Conservation (phyloP, 2,888 invertebrate species). For the Rhamnusium bicolor region DNA sequence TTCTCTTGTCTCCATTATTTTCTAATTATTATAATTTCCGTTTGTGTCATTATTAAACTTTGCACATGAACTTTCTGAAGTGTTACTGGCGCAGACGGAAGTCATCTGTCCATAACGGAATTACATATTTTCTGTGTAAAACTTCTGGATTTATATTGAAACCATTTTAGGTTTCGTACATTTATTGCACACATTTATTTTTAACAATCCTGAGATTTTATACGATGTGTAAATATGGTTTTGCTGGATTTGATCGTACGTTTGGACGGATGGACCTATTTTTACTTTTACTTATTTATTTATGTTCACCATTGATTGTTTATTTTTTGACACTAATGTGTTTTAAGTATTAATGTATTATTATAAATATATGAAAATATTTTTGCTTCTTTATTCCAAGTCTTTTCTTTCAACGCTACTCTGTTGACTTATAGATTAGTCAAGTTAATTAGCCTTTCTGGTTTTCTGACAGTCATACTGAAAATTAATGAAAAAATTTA, state of each 20-base stretch:
- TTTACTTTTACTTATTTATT: slow-evolving; percentile 29
- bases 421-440: not conserved
- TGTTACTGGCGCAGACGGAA: slow-evolving; percentile 62
- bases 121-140: not conserved
- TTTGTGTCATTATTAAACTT: slow-evolving; percentile 59
- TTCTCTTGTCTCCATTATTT: slow-evolving; percentile 13
- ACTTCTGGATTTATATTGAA: slow-evolving; percentile 3
- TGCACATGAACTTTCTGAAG: slow-evolving; percentile 52
- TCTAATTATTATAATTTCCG: slow-evolving; percentile 48
- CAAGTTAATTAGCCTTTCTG: no score
- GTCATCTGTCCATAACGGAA: slow-evolving; percentile 40
- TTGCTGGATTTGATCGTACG: not conserved
- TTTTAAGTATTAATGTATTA: slow-evolving; percentile 39
- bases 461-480: no score
- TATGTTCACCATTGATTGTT: slow-evolving; percentile 35
- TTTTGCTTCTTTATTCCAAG: slow-evolving; percentile 35
- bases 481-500: no score
- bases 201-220: not conserved
- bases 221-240: not conserved
- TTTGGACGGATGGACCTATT: slow-evolving; percentile 18
- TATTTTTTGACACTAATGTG: slow-evolving; percentile 37
- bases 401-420: slow-evolving; percentile 5
- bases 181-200: not conserved
- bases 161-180: not conserved
- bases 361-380: slow-evolving; percentile 41